These are phyloP conservation scores for Pemphigus obesinymphae DNA, from an alignment of 1,140 invertebrate genomes.

Conservation along the genomic window DNA sequence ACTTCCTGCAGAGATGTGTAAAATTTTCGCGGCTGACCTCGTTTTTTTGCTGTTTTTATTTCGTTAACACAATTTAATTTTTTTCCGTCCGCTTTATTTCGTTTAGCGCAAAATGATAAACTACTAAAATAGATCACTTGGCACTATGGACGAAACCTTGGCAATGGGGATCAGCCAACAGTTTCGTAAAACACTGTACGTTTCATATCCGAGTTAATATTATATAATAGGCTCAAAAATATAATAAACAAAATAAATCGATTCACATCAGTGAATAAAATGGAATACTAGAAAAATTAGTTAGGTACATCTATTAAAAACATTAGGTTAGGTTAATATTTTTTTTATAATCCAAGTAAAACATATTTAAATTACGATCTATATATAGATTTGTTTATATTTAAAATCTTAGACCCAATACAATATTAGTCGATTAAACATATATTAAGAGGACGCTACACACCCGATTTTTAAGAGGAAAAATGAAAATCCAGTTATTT, in stretches of 20 bases:
- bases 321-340: too few relatives aligned
- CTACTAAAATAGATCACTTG: slow-evolving; percentile 35
- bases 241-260: not conserved
- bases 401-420: too few relatives aligned
- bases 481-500: too few relatives aligned
- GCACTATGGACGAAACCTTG: slow-evolving; percentile 16
- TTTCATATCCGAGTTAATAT: not conserved
- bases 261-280: too few relatives aligned
- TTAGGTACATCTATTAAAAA: too few relatives aligned
- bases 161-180: slow-evolving; percentile 19
- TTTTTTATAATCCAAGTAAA: too few relatives aligned
- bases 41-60: slow-evolving; percentile 29
- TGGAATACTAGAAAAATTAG: too few relatives aligned
- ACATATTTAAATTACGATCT: too few relatives aligned
- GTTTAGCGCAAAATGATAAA: slow-evolving; percentile 15
- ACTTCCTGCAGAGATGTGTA: not conserved
- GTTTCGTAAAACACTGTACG: slow-evolving; percentile 16
- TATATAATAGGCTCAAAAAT: not conserved
- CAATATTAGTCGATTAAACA: too few relatives aligned
- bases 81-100: slow-evolving; percentile 8
- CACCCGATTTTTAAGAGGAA: too few relatives aligned
- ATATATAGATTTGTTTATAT: too few relatives aligned
- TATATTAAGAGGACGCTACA: too few relatives aligned
- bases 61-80: slow-evolving; percentile 8
- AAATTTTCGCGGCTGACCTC: not conserved